Evolutionary conservation across 92 coral and sea anemone species (phyloP).

Genomic region (Heteractis magnifica): DNA sequence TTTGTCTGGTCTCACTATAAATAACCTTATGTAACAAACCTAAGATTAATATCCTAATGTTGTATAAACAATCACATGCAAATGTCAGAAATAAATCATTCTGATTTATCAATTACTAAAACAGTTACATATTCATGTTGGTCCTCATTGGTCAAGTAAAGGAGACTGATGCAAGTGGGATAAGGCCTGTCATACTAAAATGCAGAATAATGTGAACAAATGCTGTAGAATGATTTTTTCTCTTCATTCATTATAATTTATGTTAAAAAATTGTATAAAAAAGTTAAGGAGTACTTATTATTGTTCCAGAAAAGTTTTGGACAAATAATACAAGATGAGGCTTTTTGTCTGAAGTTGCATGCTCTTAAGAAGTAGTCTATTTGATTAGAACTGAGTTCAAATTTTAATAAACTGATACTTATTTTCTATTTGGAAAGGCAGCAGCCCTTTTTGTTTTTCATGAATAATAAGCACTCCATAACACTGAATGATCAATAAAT

Average conservation of each 20-base stretch:
- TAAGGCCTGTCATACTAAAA: not conserved
- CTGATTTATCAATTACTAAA: not conserved
- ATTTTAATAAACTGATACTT: too few relatives aligned
- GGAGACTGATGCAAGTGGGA: too few relatives aligned
- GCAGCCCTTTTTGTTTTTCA: too few relatives aligned
- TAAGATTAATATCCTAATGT: not conserved
- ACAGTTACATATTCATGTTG: not conserved
- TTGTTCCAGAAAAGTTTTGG: too few relatives aligned
- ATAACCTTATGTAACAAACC: not conserved
- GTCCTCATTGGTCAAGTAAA: not conserved
- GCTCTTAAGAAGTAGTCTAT: too few relatives aligned
- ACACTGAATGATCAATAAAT: too few relatives aligned
- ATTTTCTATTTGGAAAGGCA: too few relatives aligned
- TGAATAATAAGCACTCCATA: too few relatives aligned
- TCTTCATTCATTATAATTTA: not conserved
- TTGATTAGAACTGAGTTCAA: too few relatives aligned
- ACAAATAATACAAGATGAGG: too few relatives aligned
- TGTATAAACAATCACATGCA: not conserved
- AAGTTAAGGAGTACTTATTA: too few relatives aligned
- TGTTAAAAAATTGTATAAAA: not conserved
- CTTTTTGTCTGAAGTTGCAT: too few relatives aligned
- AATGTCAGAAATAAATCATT: not conserved
- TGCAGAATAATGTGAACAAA: not conserved
- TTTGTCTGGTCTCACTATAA: not conserved
- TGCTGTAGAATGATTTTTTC: not conserved